Evolutionary conservation across 2,888 invertebrate species (phyloP).

Genomic region (Lamproptera curius): DNA sequence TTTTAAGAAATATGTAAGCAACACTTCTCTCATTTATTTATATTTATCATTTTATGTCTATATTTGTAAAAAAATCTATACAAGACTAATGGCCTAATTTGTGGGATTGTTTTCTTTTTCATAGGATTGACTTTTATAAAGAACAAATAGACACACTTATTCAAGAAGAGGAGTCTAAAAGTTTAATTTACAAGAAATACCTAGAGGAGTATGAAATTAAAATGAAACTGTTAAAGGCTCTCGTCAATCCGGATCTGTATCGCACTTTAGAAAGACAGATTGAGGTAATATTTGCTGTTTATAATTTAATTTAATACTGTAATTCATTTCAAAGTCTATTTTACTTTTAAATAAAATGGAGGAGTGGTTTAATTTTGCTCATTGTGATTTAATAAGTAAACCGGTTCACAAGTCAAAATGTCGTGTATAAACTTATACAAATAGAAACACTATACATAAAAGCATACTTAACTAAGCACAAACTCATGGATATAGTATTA

Average conservation of each 20-base stretch:
- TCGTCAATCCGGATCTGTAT: conserved; percentile 33
- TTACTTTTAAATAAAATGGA: not conserved
- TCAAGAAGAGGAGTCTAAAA: conserved; percentile 37
- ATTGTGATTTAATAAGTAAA: too few species aligned
- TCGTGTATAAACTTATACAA: too few species aligned
- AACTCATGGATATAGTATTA: too few species aligned
- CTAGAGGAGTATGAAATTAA: conserved; percentile 34
- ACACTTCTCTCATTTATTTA: not conserved
- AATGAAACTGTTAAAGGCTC: conserved; percentile 29
- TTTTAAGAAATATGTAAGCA: not conserved
- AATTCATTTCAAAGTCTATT: not conserved
- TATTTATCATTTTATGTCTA: not conserved
- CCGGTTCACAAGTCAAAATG: too few species aligned
- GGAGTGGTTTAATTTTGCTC: not conserved
- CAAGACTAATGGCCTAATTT: not conserved
- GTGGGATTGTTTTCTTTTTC: conserved; percentile 25
- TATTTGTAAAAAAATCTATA: not conserved
- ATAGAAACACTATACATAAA: too few species aligned
- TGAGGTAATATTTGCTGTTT: conserved; percentile 36
- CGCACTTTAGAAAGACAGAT: conserved; percentile 37
- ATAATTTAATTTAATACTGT: not conserved
- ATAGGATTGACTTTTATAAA: conserved; percentile 40
- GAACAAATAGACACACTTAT: conserved; percentile 34
- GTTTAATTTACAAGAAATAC: conserved; percentile 34
- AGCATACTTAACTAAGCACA: too few species aligned